These are phyloP conservation scores for Ormyrus labotus DNA, from an alignment of 2,888 invertebrate genomes.

Conservation along the genomic window DNA sequence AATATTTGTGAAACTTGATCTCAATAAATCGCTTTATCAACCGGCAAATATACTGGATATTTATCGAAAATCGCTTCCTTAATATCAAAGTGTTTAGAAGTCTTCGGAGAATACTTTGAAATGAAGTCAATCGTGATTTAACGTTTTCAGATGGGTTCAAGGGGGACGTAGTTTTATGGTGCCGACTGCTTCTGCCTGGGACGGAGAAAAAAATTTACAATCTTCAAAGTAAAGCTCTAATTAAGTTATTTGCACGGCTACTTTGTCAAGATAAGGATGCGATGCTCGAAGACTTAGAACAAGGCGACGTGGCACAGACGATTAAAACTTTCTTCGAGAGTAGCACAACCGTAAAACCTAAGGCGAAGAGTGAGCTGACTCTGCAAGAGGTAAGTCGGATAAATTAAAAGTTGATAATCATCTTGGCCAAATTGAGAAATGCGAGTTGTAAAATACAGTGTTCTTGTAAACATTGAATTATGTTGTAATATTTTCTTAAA, in stretches of 20 bases:
- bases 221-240: conserved; percentile 92
- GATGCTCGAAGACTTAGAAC: conserved; percentile 91
- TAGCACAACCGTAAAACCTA: conserved; percentile 80
- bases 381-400: conserved; percentile 78
- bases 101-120: too few relatives aligned
- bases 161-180: conserved; percentile 88
- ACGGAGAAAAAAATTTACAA: conserved; percentile 92
- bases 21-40: conserved; percentile 11
- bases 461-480: too few relatives aligned
- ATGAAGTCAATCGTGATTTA: too few relatives aligned
- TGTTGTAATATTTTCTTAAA: too few relatives aligned
- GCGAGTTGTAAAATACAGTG: too few relatives aligned
- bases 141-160: conserved; percentile 80
- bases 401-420: conserved; percentile 22
- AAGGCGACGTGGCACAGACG: conserved; percentile 94
- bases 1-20: conserved; percentile 14
- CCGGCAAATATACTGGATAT: not conserved
- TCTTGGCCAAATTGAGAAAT: not conserved
- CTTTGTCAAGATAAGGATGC: conserved; percentile 85
- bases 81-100: too few relatives aligned
- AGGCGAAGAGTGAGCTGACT: conserved; percentile 83
- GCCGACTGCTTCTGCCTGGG: conserved; percentile 89
- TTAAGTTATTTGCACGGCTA: conserved; percentile 91
- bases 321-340: conserved; percentile 86
- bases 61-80: not conserved